Percentiles rank a stretch among this genome's conserved stretches.
Conservation (phyloP, 2,888 invertebrate genomes). For the Eupithecia tripunctaria region DNA sequence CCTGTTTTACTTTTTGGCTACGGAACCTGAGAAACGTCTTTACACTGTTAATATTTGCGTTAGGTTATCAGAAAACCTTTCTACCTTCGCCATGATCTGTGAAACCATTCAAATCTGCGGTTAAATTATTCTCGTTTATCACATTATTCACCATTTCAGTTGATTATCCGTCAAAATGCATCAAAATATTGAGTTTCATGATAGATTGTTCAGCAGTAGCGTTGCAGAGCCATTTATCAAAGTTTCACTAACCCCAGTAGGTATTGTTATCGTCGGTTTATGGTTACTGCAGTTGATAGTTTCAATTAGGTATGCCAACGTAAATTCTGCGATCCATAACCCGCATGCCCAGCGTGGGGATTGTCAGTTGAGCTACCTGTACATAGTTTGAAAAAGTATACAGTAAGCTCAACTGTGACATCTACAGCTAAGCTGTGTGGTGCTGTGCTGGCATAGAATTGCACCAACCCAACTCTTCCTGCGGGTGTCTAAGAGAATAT, state of each 20-base stretch:
- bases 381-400: no score
- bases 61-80: neutral
- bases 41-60: neutral
- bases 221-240: neutral
- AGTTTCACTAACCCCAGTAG: neutral
- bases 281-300: neutral
- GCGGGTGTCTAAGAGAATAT: no score
- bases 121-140: slow-evolving; percentile 39
- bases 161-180: slow-evolving; percentile 36
- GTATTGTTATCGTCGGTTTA: neutral
- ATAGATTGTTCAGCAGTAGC: slow-evolving; percentile 19
- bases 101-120: slow-evolving; percentile 31
- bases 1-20: no score
- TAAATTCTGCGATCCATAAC: neutral
- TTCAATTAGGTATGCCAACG: neutral
- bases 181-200: slow-evolving; percentile 36
- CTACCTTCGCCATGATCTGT: slow-evolving; percentile 17
- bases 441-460: no score
- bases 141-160: slow-evolving; percentile 31
- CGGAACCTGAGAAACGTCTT: no score
- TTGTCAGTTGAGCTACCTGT: no score
- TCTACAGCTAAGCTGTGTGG: no score
- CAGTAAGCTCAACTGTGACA: no score
- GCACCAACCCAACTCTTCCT: no score
- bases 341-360: no score